Evolutionary conservation across 2,888 invertebrate genomes (phyloP).

Genomic region (Lasioglossum vierecki): DNA sequence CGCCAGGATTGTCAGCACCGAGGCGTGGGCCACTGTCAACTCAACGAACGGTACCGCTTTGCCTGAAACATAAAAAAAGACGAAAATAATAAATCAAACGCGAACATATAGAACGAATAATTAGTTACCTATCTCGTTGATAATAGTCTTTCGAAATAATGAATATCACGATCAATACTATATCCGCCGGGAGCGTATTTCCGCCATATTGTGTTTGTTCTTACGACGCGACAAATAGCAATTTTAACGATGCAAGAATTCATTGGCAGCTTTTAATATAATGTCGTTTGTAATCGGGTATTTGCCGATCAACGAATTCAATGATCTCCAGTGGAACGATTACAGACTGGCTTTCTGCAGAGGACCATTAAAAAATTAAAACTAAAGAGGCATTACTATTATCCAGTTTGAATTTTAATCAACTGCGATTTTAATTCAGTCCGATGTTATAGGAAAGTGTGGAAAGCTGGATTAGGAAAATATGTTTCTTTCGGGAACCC

Average conservation of each 20-base stretch:
- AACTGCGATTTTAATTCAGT: background rate
- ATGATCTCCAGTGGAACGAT: background rate
- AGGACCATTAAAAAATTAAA: background rate
- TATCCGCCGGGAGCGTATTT: background rate
- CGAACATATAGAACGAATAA: background rate
- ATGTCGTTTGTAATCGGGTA: background rate
- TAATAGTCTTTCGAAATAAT: background rate
- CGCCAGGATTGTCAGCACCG: slow-evolving; percentile 95
- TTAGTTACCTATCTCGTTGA: background rate
- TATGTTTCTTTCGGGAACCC: no score
- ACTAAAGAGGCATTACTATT: background rate
- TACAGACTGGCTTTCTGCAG: background rate
- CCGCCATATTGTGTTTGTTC: background rate
- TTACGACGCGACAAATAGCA: background rate
- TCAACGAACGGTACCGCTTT: slow-evolving; percentile 97
- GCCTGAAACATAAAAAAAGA: slow-evolving; percentile 86
- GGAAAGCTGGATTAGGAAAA: no score
- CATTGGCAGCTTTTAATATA: background rate
- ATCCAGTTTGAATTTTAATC: background rate
- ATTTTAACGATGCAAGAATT: background rate
- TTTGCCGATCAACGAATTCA: slow-evolving; percentile 5
- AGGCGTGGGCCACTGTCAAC: slow-evolving; percentile 95
- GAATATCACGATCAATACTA: background rate
- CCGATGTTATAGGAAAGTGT: no score
- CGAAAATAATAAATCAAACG: background rate